Conservation (phyloP, 2,797 vertebrate species). For the Hybognathus amarus region DNA sequence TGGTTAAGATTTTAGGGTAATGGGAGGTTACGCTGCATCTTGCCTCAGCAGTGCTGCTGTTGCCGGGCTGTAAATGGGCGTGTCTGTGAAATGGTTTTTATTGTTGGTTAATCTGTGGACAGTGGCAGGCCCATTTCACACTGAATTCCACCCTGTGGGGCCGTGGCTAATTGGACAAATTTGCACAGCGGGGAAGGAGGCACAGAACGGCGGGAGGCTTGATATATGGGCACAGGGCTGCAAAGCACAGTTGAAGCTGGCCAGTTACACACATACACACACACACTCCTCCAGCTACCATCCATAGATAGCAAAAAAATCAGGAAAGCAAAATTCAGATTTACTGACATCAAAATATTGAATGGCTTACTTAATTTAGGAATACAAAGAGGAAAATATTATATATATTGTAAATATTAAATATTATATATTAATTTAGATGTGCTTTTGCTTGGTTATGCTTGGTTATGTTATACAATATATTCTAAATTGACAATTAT, state of each 20-base stretch:
- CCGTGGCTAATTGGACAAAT: conserved; percentile 98
- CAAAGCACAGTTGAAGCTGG: conserved; percentile 27
- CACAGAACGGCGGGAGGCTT: conserved; percentile 78
- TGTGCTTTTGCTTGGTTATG: too few species aligned
- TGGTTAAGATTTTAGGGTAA: conserved; percentile 27
- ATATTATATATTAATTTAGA: too few species aligned
- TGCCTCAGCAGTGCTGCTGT: conserved; percentile 72
- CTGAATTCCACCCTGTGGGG: conserved; percentile 84
- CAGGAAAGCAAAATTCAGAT: conserved; percentile 1
- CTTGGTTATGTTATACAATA: background rate
- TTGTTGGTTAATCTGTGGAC: conserved; percentile 84
- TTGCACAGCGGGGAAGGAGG: conserved; percentile 91
- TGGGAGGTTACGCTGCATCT: conserved; percentile 60
- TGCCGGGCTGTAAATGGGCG: conserved; percentile 73
- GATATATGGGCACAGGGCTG: conserved; percentile 80
- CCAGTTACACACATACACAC: conserved; percentile 37
- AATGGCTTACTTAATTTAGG: background rate
- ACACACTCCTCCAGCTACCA: conserved; percentile 38
- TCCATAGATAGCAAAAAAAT: conserved; percentile 40
- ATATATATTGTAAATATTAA: too few species aligned
- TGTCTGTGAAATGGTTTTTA: conserved; percentile 81
- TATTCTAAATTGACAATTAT: background rate
- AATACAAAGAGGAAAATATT: background rate
- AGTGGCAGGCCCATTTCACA: conserved; percentile 87
- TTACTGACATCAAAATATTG: background rate